phyloP scores from a whole-genome alignment of 2,113 vertebrate genomes.

The Ovis canadensis region DNA sequence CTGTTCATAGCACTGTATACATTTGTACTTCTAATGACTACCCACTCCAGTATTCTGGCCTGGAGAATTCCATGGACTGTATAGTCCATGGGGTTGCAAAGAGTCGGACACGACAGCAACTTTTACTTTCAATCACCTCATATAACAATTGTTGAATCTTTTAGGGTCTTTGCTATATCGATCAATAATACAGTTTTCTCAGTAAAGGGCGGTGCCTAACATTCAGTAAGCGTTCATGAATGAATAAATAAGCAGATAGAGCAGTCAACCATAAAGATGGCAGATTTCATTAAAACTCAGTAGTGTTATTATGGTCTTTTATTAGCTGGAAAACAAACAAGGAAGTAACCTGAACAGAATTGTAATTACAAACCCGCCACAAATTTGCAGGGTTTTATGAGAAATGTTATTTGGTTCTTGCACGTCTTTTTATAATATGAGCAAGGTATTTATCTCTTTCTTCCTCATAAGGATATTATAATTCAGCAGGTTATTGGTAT shows the following conservation, averaged over 20 bases:
- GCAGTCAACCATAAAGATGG: neutral
- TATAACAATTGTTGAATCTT: neutral
- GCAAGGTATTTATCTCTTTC: neutral
- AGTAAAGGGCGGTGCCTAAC: neutral
- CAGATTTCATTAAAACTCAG: neutral
- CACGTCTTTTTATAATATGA: neutral
- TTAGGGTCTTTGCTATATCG: neutral
- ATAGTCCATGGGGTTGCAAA: neutral
- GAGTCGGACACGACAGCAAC: neutral
- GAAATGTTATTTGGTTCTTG: neutral
- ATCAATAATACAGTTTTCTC: neutral
- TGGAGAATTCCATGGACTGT: neutral
- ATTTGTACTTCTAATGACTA: neutral
- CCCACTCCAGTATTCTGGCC: neutral
- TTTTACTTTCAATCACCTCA: neutral
- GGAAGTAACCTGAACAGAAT: neutral
- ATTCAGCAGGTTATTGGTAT: neutral
- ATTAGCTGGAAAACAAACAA: neutral
- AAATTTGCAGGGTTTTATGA: neutral
- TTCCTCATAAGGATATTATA: neutral
- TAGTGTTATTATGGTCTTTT: neutral
- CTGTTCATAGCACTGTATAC: neutral
- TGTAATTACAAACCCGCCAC: neutral
- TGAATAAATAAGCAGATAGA: neutral
- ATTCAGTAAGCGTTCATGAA: neutral